phyloP scores from a whole-genome alignment of 1,140 invertebrate genomes.

The Goniozus legneri region DNA sequence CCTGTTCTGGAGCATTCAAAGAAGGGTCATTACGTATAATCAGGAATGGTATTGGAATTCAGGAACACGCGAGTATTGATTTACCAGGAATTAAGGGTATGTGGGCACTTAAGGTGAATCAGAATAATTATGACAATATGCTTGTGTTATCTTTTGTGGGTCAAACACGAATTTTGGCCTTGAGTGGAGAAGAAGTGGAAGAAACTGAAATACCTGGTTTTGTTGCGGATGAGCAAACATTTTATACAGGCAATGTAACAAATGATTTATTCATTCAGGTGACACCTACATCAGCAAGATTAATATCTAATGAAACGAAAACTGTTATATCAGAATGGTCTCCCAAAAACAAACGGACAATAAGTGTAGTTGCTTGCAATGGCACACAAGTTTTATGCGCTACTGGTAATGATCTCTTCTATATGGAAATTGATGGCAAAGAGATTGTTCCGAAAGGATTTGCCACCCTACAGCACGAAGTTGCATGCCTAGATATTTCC shows the following conservation, averaged over 20 bases:
- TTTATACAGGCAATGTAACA: conserved; percentile 87
- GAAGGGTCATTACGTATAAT: conserved; percentile 97
- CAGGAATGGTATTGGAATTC: conserved; percentile 95
- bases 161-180: conserved; percentile 82
- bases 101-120: conserved; percentile 83
- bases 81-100: conserved; percentile 95
- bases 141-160: conserved; percentile 92
- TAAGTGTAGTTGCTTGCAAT: conserved; percentile 88
- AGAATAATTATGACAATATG: conserved; percentile 74
- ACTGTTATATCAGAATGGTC: conserved; percentile 74
- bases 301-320: conserved; percentile 67
- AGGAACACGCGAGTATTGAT: conserved; percentile 97
- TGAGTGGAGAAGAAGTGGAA: conserved; percentile 94
- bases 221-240: conserved; percentile 86
- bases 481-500: conserved; percentile 94
- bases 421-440: conserved; percentile 75
- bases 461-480: conserved; percentile 82
- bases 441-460: conserved; percentile 65
- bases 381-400: conserved; percentile 81
- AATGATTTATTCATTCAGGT: conserved; percentile 80
- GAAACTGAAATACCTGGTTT: conserved; percentile 92
- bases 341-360: conserved; percentile 68
- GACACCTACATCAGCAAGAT: conserved; percentile 68
- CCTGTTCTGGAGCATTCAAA: conserved; percentile 95
- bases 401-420: conserved; percentile 84